These are phyloP conservation scores for Conus ventricosus DNA, from an alignment of 1,140 invertebrate species.

Conservation along the genomic window DNA sequence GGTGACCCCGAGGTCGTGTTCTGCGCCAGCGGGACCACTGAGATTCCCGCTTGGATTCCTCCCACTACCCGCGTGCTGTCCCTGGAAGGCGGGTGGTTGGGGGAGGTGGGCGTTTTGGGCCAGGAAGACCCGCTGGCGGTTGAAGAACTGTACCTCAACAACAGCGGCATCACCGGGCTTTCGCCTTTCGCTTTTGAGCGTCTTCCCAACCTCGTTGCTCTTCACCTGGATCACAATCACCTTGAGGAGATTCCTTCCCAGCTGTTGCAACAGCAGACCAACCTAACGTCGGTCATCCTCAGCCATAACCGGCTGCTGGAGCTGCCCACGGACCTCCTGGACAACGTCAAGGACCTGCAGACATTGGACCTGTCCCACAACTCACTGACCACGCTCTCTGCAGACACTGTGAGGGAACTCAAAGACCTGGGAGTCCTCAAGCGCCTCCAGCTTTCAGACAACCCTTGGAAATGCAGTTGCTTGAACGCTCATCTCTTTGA, in stretches of 20 bases:
- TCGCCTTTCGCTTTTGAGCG: not conserved
- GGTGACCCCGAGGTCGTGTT: slow-evolving; percentile 20
- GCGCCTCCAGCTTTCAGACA: not conserved
- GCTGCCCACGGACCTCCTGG: not conserved
- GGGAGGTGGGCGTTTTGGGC: not conserved
- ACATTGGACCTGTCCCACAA: slow-evolving; percentile 22
- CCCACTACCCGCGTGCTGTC: not conserved
- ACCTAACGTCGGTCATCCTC: slow-evolving; percentile 16
- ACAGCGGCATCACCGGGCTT: slow-evolving; percentile 1
- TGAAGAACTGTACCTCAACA: slow-evolving; percentile 29
- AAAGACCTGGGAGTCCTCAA: not conserved
- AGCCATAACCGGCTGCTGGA: not conserved
- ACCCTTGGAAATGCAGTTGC: slow-evolving; percentile 26
- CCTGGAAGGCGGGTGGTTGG: slow-evolving; percentile 7
- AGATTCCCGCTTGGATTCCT: not conserved
- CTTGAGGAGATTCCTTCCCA: slow-evolving; percentile 8
- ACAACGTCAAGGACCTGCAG: not conserved
- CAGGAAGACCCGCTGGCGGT: not conserved
- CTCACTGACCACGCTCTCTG: not conserved
- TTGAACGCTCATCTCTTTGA: slow-evolving; percentile 3
- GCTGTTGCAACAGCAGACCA: not conserved
- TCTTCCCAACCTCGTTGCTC: not conserved
- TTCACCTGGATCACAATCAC: slow-evolving; percentile 20
- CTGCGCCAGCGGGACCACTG: not conserved
- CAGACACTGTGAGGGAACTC: not conserved